Evolutionary conservation across 1,140 invertebrate species (phyloP), one percentile per base, ranked within the genome.

Genomic region (Alviniconcha marisindica): DNA sequence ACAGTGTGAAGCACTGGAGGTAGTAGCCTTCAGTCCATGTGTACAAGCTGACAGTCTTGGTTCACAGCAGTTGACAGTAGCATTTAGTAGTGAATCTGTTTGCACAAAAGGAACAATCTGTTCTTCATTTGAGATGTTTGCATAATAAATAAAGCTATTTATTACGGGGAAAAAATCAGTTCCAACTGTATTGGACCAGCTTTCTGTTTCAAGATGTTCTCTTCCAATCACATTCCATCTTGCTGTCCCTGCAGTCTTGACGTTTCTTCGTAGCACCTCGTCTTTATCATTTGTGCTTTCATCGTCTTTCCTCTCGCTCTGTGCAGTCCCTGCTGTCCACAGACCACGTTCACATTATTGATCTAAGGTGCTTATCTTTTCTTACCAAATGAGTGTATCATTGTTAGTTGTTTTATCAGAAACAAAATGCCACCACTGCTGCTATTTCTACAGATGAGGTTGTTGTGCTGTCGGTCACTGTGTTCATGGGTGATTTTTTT

Each of bases 141-240:
- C 69, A 71, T 71, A 71, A 71, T 71, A 71, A 71, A 40, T 33
- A 71, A 38, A 33, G 33, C 38, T 71, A 71, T 71, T 71, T 71
- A 71, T 71, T 71, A 33, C 69, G 40, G 36, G 40, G 7, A 48
- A 10, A 48, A 48, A 48, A 10, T 48, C 44, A 71, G 69, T 71
- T 71, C 69, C 69, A 71, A 15, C 33, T 40, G 18, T 71, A 42
- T 71, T 71, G 69, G 69, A 71, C 66, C 69, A 71, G 69, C 33
- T 71, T 71, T 71, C 69, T 71, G 69, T 71, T 71, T 71, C 36
- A 71, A 36, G 69, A 36, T 71, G 33, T 21, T 71, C 36, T 71
- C 36, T 33, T 71, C 69, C 69, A 71, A 40, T 71, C 69, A 71
- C 69, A 71, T 71, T 71, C 69, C 69, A 71, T 71, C 69, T 71